These are phyloP conservation scores for Oenanthe oenanthe DNA, from an alignment of 2,113 vertebrate species.

Conservation along the genomic window DNA sequence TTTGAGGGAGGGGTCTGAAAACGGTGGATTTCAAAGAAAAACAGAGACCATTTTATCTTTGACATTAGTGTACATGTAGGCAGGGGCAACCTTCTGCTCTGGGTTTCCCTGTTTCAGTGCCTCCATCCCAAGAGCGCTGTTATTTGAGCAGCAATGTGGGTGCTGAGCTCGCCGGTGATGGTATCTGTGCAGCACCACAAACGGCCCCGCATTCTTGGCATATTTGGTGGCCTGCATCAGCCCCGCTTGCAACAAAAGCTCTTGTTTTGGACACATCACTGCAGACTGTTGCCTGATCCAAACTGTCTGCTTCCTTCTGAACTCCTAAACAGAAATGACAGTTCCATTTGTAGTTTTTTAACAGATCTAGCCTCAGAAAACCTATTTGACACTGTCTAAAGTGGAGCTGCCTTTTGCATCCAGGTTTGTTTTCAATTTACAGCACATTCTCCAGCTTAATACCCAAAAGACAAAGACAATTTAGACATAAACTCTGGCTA, in stretches of 20 bases:
- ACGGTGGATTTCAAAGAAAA: background rate
- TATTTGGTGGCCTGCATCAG: conserved; percentile 61
- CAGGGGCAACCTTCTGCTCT: background rate
- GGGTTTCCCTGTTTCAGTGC: background rate
- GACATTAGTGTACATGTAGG: background rate
- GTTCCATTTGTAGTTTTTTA: background rate
- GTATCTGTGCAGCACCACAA: conserved; percentile 41
- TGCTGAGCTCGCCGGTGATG: conserved; percentile 3
- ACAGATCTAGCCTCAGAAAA: background rate
- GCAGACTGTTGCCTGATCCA: conserved; percentile 39
- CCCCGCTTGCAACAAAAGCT: conserved; percentile 61
- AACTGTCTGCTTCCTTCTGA: conserved; percentile 46
- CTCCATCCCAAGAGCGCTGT: background rate
- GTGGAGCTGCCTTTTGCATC: background rate
- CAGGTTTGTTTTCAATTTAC: background rate
- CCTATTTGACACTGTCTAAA: background rate
- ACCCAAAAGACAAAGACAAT: background rate
- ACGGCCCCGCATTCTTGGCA: conserved; percentile 52
- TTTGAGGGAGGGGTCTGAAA: background rate
- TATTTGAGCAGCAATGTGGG: conserved; percentile 1
- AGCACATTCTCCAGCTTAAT: background rate
- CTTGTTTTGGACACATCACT: conserved; percentile 48
- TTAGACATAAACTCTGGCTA: background rate
- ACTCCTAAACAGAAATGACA: background rate
- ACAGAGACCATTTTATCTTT: background rate